Conservation (phyloP, 2,113 vertebrate genomes). For the Entomyzon cyanotis region DNA sequence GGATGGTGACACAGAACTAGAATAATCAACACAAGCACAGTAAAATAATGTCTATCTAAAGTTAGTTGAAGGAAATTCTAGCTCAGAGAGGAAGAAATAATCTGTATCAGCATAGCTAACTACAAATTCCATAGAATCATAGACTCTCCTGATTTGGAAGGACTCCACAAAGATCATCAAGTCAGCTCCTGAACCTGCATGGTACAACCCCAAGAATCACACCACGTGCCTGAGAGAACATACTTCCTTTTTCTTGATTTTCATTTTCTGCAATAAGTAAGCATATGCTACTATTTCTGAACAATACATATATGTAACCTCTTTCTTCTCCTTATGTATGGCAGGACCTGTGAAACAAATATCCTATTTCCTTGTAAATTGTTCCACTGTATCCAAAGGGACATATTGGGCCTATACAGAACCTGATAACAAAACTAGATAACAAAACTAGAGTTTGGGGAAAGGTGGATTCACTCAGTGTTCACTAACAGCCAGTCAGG, state of each 20-base stretch:
- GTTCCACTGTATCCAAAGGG: neutral
- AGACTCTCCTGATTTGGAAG: neutral
- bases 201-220: neutral
- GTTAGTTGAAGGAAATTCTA: neutral
- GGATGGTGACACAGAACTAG: neutral
- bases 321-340: neutral
- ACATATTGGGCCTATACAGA: neutral
- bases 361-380: neutral
- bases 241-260: neutral
- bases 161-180: neutral
- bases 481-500: neutral
- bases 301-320: neutral
- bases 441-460: neutral
- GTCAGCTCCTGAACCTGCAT: fast-evolving
- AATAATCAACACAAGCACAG: neutral
- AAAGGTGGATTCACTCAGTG: neutral
- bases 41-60: neutral
- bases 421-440: no score
- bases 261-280: neutral
- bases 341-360: neutral
- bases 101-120: neutral
- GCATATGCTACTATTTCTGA: neutral
- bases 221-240: fast-evolving
- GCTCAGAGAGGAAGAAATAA: neutral
- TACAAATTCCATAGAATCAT: neutral